Evolutionary conservation across 2,797 vertebrate species (phyloP).

Genomic region (Falco columbarius): DNA sequence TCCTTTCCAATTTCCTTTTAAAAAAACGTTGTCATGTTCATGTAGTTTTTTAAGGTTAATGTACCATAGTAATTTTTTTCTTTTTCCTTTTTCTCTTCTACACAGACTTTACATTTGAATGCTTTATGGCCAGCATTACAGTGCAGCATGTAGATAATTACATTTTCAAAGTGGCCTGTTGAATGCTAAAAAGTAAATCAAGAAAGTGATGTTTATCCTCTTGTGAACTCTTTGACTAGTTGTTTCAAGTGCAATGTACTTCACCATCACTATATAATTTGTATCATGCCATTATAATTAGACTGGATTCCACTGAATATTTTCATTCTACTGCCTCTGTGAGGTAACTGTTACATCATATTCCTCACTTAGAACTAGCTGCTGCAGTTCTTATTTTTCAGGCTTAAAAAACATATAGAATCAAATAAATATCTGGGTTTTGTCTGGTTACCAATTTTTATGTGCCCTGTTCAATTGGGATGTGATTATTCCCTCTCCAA

Average conservation of each 20-base stretch:
- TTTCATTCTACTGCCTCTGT: not conserved
- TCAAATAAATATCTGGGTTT: not conserved
- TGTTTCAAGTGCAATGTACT: not conserved
- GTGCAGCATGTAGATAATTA: not conserved
- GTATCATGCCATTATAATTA: not conserved
- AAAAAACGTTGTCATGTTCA: slow-evolving; percentile 32
- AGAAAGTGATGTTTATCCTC: not conserved
- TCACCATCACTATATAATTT: not conserved
- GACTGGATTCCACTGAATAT: not conserved
- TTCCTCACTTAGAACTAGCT: not conserved
- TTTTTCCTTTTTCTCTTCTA: not conserved
- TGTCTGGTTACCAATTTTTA: not conserved
- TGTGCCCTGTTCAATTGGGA: not conserved
- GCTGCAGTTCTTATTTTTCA: not conserved
- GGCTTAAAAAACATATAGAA: not conserved
- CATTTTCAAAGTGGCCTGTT: not conserved
- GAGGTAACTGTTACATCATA: not conserved
- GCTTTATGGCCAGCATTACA: not conserved
- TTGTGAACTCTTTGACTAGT: not conserved
- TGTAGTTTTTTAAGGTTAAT: not conserved
- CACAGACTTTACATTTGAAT: not conserved
- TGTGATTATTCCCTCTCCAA: not conserved
- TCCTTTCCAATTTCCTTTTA: not conserved
- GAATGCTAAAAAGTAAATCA: not conserved
- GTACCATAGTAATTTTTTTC: not conserved